Evolutionary conservation across 2,113 vertebrate species (phyloP), one percentile per base, ranked within the genome.

Genomic region (Phylloscopus trochiloides): DNA sequence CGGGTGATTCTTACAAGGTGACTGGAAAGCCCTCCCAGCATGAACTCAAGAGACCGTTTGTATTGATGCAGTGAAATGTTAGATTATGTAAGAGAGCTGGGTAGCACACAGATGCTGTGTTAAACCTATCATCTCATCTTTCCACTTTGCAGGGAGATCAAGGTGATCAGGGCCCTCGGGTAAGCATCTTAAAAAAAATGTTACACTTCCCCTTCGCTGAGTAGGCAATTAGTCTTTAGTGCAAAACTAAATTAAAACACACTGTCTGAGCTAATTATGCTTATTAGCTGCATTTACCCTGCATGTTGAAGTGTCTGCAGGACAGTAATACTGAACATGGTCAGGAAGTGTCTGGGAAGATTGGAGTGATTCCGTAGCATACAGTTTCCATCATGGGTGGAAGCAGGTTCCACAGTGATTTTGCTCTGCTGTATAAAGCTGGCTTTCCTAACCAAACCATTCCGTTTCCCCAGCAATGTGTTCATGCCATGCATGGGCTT

Each of bases 81-180:
- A 96, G 96, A 93, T 95, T 85, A 78, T 98, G 89, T 97, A 96
- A 95, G 96, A 96, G 80, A 97, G 96, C 90, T 96, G 96, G 95
- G 81, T 94, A 91, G 95, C 94, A 96, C 71, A 89, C 95, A 91
- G 86, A 94, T 80, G 95, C 95, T 96, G 96, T 98, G 95, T 97
- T 98, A 97, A 98, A 96, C 95, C 96, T 98, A 70, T 97, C 92
- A 95, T 98, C 95, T 98, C 95, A 97, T 96, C 96, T 98, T 98
- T 97, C 97, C 97, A 88, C 96, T 97, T 98, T 97, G 90, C 98
- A 99, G 99, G 99, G 99, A 97, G 99, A 99, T 98, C 99, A 99
- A 98, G 99, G 99, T 91, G 99, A 99, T 98, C 99, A 99, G 97
- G 99, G 99, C 96, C 99, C 99, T 95, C 99, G 99, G 99, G 99